Conservation (phyloP, 2,113 vertebrate species). For the Gavialis gangeticus region DNA sequence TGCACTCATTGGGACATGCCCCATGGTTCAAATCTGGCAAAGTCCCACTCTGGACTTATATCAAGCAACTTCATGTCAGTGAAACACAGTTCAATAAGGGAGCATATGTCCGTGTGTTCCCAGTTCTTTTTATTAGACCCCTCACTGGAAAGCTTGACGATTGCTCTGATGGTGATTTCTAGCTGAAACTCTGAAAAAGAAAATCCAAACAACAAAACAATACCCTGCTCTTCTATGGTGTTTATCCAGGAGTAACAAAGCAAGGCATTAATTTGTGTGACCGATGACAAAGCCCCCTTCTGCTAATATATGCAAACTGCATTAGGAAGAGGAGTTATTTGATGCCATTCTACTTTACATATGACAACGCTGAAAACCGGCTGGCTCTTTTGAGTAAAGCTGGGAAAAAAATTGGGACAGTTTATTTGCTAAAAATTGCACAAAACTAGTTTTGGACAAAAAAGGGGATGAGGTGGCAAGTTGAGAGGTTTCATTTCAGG, state of each 20-base stretch:
- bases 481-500: no score
- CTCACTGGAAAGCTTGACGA: neutral
- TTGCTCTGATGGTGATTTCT: neutral
- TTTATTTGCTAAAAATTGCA: no score
- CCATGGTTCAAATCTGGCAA: neutral
- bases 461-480: no score
- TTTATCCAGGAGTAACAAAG: neutral
- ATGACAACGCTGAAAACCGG: neutral
- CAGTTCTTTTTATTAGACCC: neutral
- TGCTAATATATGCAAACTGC: neutral
- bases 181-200: neutral
- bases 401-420: no score
- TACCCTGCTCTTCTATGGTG: neutral
- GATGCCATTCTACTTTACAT: neutral
- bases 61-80: neutral
- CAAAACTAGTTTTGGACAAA: no score
- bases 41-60: neutral
- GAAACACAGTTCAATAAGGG: neutral
- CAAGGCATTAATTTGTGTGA: neutral
- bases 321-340: neutral
- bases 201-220: neutral
- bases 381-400: neutral
- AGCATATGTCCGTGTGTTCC: neutral
- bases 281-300: neutral
- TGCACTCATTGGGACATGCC: no score